Conservation (phyloP, 2,113 vertebrate genomes). For the Eudyptes chrysolophus region DNA sequence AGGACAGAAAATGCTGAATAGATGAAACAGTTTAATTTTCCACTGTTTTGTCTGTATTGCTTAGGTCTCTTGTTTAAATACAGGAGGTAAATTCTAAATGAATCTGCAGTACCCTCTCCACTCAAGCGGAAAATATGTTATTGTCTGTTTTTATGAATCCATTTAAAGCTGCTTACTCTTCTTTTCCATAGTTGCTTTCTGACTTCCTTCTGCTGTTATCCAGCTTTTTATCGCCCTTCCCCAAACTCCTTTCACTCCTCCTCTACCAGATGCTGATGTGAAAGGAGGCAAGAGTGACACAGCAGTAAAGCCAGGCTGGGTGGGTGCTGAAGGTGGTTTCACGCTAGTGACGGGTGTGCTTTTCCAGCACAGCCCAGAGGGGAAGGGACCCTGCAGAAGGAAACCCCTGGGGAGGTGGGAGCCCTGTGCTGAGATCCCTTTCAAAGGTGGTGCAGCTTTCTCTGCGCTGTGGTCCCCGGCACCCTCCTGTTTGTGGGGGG, state of each 20-base stretch:
- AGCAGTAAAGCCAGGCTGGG: background rate
- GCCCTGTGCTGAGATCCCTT: background rate
- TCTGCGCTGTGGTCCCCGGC: background rate
- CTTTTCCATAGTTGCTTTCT: background rate
- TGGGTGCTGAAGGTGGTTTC: background rate
- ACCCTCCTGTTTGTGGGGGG: background rate
- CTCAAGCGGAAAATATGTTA: constrained; percentile 14
- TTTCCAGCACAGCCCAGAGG: background rate
- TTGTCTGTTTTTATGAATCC: constrained; percentile 24
- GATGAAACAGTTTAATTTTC: background rate
- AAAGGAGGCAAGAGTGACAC: background rate
- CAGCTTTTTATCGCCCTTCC: background rate
- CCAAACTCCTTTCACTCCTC: background rate
- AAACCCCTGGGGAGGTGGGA: background rate
- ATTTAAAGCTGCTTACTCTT: background rate
- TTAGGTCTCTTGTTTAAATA: background rate
- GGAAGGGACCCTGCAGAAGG: background rate
- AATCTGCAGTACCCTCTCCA: background rate
- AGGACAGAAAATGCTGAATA: constrained; percentile 6
- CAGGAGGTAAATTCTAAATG: background rate
- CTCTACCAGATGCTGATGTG: background rate
- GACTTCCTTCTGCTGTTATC: background rate
- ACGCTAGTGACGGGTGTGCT: accelerated
- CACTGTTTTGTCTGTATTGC: background rate
- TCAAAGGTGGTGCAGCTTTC: background rate